Evolutionary conservation across 2,797 vertebrate genomes (phyloP).

Genomic region (Bradypodion ventrale): DNA sequence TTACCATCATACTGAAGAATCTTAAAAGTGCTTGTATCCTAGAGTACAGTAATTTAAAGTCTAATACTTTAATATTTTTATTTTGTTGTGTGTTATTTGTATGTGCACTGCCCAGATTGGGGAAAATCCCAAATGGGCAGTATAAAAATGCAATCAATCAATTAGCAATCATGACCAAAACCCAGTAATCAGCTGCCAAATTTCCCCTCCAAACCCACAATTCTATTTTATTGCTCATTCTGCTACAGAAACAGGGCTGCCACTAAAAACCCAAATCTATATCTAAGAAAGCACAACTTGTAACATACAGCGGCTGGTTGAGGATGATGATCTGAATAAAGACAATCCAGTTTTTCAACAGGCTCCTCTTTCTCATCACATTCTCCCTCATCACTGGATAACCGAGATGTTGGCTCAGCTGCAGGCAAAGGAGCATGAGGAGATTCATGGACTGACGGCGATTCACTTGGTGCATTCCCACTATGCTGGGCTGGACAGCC

Average conservation of each 20-base stretch:
- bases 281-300: slow-evolving; percentile 16
- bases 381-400: slow-evolving; percentile 98
- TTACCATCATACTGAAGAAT: neutral
- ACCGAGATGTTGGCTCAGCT: slow-evolving; percentile 84
- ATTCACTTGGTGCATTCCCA: slow-evolving; percentile 83
- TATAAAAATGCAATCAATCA: no score
- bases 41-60: neutral
- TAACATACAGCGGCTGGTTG: slow-evolving; percentile 95
- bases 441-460: slow-evolving; percentile 84
- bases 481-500: slow-evolving; percentile 86
- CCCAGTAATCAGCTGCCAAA: slow-evolving; percentile 9
- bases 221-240: neutral
- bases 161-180: slow-evolving; percentile 28
- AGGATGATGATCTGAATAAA: slow-evolving; percentile 98
- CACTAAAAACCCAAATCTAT: neutral
- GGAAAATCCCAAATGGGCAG: no score
- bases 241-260: neutral
- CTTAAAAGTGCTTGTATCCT: slow-evolving; percentile 1
- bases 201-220: neutral
- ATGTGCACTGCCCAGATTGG: no score
- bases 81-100: no score
- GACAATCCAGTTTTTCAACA: slow-evolving; percentile 97
- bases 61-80: no score
- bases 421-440: slow-evolving; percentile 84
- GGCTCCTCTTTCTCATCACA: slow-evolving; percentile 94